A percentile compares a stretch with the other conserved stretches of the same genome.
Conservation (phyloP, 2,113 vertebrate species). For the Bubo scandiacus region DNA sequence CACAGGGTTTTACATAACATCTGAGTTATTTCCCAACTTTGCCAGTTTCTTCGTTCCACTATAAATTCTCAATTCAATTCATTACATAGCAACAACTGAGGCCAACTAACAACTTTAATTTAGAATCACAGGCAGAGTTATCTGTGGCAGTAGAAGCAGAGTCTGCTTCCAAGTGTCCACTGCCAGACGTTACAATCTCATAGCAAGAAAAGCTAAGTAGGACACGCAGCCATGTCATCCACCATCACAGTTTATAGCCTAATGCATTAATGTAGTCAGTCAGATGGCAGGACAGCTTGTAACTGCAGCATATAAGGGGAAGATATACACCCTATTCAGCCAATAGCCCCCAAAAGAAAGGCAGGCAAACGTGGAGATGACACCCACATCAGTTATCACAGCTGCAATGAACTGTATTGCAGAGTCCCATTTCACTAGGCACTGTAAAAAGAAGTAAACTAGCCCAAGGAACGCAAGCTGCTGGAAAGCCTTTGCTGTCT, state of each 20-base stretch:
- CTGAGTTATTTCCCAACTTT: not conserved
- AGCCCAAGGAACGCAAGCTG: not conserved
- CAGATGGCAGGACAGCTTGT: not conserved
- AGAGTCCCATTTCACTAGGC: not conserved
- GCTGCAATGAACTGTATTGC: not conserved
- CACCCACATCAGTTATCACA: not conserved
- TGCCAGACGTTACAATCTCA: not conserved
- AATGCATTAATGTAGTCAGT: not conserved
- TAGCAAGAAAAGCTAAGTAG: conserved; percentile 5
- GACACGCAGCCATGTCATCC: not conserved
- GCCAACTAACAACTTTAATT: not conserved
- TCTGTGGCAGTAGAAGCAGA: not conserved
- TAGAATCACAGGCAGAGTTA: not conserved
- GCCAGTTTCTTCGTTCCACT: not conserved
- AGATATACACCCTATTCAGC: not conserved
- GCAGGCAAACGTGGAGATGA: not conserved
- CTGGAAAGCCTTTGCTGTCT: not conserved
- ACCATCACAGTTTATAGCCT: not conserved
- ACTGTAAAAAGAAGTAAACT: not conserved
- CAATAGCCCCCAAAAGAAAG: not conserved
- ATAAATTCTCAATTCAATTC: not conserved
- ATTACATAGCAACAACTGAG: not conserved
- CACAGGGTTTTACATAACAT: not conserved
- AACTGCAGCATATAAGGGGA: not conserved
- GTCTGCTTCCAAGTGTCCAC: not conserved